These are phyloP conservation scores for Heliconius melpomene DNA, from an alignment of 1,140 invertebrate species.

Conservation along the genomic window DNA sequence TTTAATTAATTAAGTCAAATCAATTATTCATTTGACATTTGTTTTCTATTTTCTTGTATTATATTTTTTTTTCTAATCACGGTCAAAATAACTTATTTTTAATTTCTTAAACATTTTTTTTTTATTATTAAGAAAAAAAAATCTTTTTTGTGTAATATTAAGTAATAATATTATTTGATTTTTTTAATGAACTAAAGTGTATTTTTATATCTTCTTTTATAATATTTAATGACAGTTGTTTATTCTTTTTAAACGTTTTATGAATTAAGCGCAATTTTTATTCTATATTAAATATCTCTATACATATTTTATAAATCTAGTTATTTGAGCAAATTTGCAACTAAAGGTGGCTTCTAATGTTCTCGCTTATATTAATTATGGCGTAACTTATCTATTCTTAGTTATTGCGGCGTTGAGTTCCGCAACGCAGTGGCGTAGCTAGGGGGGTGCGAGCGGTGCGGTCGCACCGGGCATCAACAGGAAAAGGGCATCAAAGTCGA, in stretches of 20 bases:
- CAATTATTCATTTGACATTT: neutral
- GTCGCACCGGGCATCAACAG: too few relatives aligned
- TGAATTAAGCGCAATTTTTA: neutral
- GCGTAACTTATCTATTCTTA: neutral
- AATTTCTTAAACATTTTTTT: too few relatives aligned
- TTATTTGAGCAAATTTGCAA: neutral
- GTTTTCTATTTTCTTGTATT: neutral
- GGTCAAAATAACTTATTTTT: too few relatives aligned
- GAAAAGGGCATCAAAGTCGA: too few relatives aligned
- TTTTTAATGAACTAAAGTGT: too few relatives aligned
- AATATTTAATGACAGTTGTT: too few relatives aligned
- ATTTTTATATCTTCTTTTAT: too few relatives aligned
- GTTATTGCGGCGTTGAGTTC: neutral
- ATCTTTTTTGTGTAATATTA: neutral
- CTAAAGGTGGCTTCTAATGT: neutral
- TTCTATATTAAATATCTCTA: neutral
- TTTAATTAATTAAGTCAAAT: neutral
- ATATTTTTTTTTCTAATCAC: neutral
- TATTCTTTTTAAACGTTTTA: neutral
- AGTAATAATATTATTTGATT: too few relatives aligned
- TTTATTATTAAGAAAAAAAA: too few relatives aligned
- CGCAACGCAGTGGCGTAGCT: too few relatives aligned
- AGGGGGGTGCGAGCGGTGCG: too few relatives aligned
- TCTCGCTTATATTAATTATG: constrained; percentile 1
- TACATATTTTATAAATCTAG: neutral